phyloP scores from a whole-genome alignment of 2,797 vertebrate species.

The Arremon brunneinucha region DNA sequence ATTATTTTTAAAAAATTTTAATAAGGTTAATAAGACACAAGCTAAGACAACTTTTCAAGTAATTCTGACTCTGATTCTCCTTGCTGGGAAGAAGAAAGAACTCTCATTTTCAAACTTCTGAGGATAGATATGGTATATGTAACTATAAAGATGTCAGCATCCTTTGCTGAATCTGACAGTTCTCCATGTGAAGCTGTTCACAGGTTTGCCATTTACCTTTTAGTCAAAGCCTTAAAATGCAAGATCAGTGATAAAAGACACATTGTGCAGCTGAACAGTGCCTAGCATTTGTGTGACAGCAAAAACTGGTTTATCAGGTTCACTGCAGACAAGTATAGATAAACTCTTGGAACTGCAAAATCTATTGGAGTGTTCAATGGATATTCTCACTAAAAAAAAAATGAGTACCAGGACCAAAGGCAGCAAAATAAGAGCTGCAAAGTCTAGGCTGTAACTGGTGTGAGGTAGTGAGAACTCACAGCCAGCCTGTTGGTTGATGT shows the following conservation, averaged over 20 bases:
- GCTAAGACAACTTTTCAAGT: not conserved
- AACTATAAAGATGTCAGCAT: not conserved
- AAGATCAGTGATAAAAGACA: not conserved
- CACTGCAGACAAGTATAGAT: not conserved
- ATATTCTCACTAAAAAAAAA: not conserved
- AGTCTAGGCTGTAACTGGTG: not conserved
- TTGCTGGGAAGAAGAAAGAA: not conserved
- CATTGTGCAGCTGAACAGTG: not conserved
- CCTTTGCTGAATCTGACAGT: not conserved
- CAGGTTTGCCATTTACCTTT: not conserved
- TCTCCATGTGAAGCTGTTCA: not conserved
- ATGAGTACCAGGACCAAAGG: not conserved
- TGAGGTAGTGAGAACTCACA: not conserved
- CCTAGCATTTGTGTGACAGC: not conserved
- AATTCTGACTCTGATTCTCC: not conserved
- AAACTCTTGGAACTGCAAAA: not conserved
- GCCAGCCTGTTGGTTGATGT: not conserved
- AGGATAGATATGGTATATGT: not conserved
- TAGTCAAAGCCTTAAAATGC: not conserved
- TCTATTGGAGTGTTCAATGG: not conserved
- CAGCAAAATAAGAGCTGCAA: not conserved
- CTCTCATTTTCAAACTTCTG: not conserved
- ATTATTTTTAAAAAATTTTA: not conserved
- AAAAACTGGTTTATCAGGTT: slow-evolving; percentile 28
- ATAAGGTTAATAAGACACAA: not conserved